Evolutionary conservation across 1,140 invertebrate species (phyloP).

Genomic region (Papilio polytes): DNA sequence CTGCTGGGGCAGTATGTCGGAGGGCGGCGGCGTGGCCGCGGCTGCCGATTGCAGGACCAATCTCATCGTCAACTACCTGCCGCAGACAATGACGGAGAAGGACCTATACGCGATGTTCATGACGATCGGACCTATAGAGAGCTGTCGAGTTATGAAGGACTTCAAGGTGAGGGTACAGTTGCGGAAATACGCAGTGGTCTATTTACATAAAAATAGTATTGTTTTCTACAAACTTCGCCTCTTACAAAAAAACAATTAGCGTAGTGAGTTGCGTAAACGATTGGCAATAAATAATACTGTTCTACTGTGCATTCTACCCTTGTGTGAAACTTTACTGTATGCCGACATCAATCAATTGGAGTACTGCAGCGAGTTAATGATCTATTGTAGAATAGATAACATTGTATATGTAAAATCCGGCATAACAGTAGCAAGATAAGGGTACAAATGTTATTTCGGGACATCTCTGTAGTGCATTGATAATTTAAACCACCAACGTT

Average conservation of each 20-base stretch:
- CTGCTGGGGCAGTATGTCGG: slow-evolving; percentile 78
- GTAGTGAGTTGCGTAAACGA: background rate
- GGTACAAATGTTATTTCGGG: background rate
- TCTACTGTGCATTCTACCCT: too few species aligned
- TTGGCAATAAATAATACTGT: too few species aligned
- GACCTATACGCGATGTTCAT: slow-evolving; percentile 95
- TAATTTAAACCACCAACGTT: too few species aligned
- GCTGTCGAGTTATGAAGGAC: slow-evolving; percentile 96
- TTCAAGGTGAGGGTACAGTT: slow-evolving; percentile 87
- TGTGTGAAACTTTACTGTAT: too few species aligned
- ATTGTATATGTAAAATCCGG: background rate
- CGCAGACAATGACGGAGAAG: slow-evolving; percentile 96
- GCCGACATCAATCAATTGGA: background rate
- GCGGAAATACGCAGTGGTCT: background rate
- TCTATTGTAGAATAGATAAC: background rate
- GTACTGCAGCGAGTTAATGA: background rate
- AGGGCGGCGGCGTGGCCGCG: slow-evolving; percentile 69
- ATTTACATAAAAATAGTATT: background rate
- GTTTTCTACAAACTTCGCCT: too few species aligned
- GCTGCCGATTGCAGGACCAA: slow-evolving; percentile 87
- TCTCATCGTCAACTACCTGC: slow-evolving; percentile 97
- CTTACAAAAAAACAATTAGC: too few species aligned
- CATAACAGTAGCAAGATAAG: background rate
- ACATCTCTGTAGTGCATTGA: background rate
- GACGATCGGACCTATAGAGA: slow-evolving; percentile 93